Percentiles rank a stretch among this genome's conserved stretches.
Evolutionary conservation across 2,797 vertebrate species (phyloP).

Genomic region (Cyclura pinguis): DNA sequence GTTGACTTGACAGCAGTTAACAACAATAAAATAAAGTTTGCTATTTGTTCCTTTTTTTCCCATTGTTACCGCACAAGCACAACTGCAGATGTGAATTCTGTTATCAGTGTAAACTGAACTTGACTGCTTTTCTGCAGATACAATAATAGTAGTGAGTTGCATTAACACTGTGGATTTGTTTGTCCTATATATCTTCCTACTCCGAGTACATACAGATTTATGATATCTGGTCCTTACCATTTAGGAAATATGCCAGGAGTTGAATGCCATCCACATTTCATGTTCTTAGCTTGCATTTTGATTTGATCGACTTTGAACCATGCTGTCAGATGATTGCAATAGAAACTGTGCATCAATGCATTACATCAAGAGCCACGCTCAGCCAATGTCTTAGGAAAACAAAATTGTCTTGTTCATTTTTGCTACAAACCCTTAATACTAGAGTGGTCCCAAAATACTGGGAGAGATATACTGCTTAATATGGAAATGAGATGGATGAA

Average conservation of each 20-base stretch:
- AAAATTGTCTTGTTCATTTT: conserved; percentile 39
- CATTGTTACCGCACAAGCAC: no score
- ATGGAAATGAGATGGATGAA: no score
- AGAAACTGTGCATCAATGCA: conserved; percentile 21
- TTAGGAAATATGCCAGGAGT: conserved; percentile 66
- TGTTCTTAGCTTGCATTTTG: conserved; percentile 60
- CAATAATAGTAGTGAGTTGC: neutral
- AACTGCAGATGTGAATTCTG: neutral
- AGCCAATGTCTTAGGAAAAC: conserved; percentile 55
- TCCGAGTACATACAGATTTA: neutral
- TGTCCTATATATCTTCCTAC: neutral
- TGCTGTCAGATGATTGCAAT: conserved; percentile 43
- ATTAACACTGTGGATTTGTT: conserved; percentile 23
- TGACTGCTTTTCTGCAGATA: neutral
- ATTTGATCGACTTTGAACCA: conserved; percentile 51
- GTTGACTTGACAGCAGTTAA: no score
- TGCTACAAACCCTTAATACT: neutral
- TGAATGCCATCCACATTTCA: conserved; percentile 45
- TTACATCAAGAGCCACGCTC: conserved; percentile 58
- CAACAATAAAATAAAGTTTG: no score
- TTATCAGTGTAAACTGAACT: neutral
- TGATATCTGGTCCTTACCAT: conserved; percentile 47
- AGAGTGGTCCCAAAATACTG: neutral
- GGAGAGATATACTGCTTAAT: no score
- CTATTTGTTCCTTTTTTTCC: no score